phyloP scores from a whole-genome alignment of 2,888 invertebrate genomes.

The Barypeithes pellucidus region DNA sequence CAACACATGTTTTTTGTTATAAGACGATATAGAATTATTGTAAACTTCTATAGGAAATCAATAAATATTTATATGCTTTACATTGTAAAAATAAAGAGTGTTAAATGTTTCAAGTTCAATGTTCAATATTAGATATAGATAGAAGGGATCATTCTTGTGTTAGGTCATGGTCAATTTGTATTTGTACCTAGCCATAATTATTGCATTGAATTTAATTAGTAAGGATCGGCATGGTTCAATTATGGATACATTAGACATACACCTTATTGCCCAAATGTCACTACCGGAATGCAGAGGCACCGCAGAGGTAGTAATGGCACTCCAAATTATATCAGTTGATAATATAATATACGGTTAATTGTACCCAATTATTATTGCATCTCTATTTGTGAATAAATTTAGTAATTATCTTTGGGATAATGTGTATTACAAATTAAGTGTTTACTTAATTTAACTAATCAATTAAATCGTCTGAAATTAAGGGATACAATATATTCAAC shows the following conservation, averaged over 20 bases:
- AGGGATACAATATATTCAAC: too few species aligned
- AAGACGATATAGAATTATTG: too few species aligned
- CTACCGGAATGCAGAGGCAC: background rate
- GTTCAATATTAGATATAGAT: too few species aligned
- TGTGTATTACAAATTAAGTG: background rate
- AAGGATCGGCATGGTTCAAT: too few species aligned
- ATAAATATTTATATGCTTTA: too few species aligned
- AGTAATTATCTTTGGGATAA: slow-evolving; percentile 1
- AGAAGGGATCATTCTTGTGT: too few species aligned
- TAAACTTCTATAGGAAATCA: too few species aligned
- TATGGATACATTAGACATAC: too few species aligned
- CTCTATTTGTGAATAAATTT: background rate
- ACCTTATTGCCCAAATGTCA: background rate
- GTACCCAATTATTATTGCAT: slow-evolving; percentile 6
- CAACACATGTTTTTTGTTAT: too few species aligned
- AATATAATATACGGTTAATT: slow-evolving; percentile 8
- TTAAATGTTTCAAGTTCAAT: too few species aligned
- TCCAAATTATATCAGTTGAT: background rate
- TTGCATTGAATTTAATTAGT: background rate
- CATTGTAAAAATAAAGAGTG: too few species aligned
- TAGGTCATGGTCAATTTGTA: too few species aligned
- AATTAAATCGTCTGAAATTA: background rate
- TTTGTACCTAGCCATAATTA: background rate
- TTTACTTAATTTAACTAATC: background rate
- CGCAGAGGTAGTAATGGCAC: background rate